Evolutionary conservation across 92 coral and sea anemone genomes (phyloP).

Genomic region (Umimayanthus kanabou): DNA sequence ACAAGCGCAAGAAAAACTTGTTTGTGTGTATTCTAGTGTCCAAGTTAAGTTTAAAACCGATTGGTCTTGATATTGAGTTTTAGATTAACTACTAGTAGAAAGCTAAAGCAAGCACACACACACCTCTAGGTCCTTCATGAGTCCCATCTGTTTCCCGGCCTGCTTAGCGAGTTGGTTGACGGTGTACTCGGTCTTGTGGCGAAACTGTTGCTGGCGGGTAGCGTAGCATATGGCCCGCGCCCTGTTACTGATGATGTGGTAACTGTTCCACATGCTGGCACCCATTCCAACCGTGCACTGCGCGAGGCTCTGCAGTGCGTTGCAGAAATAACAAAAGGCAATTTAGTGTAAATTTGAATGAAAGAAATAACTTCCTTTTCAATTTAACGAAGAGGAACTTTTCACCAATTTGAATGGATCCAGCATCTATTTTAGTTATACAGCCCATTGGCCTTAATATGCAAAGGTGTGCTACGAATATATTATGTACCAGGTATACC

Average conservation of each 20-base stretch:
- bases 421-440: too few species aligned
- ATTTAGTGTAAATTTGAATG: neutral
- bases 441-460: too few species aligned
- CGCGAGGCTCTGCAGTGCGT: constrained; percentile 62
- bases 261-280: constrained; percentile 94
- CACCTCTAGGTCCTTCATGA: constrained; percentile 81
- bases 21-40: too few species aligned
- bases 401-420: too few species aligned
- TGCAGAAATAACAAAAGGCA: too few species aligned
- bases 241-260: constrained; percentile 97
- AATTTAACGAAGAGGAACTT: too few species aligned
- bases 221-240: constrained; percentile 98
- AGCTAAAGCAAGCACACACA: neutral
- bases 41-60: too few species aligned
- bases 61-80: too few species aligned
- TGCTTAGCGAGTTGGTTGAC: constrained; percentile 87
- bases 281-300: constrained; percentile 93
- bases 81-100: neutral
- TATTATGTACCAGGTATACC: too few species aligned
- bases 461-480: neutral
- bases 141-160: constrained; percentile 83
- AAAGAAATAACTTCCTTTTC: too few species aligned
- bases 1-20: too few species aligned
- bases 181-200: constrained; percentile 92
- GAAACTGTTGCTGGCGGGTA: constrained; percentile 94